A percentile compares a stretch with the other conserved stretches of the same genome.
Conservation (phyloP, 2,888 invertebrate genomes). For the Buathra laborator region DNA sequence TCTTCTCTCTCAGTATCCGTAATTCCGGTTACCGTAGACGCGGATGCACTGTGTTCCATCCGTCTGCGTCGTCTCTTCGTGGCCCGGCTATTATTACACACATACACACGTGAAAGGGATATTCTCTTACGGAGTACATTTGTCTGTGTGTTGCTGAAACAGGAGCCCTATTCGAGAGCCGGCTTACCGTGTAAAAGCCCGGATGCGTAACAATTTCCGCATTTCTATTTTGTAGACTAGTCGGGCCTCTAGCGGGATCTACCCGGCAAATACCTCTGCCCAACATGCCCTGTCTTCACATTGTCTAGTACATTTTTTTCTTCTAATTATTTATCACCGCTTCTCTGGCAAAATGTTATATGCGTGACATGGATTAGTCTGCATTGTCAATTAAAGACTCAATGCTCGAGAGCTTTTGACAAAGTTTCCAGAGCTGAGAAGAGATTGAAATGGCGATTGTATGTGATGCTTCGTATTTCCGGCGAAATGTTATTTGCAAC, state of each 20-base stretch:
- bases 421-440: neutral
- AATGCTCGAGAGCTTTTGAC: neutral
- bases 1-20: slow-evolving; percentile 45
- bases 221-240: slow-evolving; percentile 57
- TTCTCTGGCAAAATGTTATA: neutral
- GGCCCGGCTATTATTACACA: slow-evolving; percentile 23
- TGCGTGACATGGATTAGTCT: neutral
- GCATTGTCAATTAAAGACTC: neutral
- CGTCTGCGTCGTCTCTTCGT: slow-evolving; percentile 32
- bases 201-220: slow-evolving; percentile 65
- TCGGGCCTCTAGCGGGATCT: neutral
- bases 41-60: slow-evolving; percentile 35
- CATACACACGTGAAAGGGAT: neutral
- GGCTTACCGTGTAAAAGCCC: slow-evolving; percentile 62
- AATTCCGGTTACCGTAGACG: slow-evolving; percentile 39
- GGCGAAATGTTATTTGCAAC: neutral
- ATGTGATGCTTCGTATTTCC: neutral
- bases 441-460: neutral
- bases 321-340: neutral
- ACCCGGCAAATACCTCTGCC: neutral
- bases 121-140: neutral
- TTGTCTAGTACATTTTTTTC: neutral
- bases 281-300: neutral
- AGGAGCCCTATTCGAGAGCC: slow-evolving; percentile 31
- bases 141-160: slow-evolving; percentile 5